These are phyloP conservation scores for Megalonaias nervosa DNA, from an alignment of 1,140 invertebrate species.

Conservation along the genomic window DNA sequence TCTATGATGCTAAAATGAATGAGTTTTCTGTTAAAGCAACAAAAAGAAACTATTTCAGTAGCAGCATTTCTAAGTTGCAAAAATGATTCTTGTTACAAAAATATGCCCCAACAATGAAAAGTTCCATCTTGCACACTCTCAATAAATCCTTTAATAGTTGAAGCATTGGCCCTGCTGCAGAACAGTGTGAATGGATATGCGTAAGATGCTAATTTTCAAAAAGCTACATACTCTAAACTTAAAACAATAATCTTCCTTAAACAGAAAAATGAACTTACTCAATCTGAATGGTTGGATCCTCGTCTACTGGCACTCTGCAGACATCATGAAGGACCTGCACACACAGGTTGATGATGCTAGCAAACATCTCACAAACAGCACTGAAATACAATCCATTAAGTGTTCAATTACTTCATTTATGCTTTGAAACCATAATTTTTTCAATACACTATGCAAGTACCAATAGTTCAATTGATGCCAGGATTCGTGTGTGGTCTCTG, in stretches of 20 bases:
- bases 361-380: constrained; percentile 82
- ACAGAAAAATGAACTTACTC: constrained; percentile 76
- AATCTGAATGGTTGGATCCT: constrained; percentile 78
- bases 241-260: background rate
- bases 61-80: too few species aligned
- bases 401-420: too few species aligned
- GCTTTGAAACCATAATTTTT: too few species aligned
- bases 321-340: constrained; percentile 91
- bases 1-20: too few species aligned
- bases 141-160: background rate
- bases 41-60: too few species aligned
- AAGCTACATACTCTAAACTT: background rate
- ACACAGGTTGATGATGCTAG: constrained; percentile 83
- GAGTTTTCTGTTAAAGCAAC: too few species aligned
- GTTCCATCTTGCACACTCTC: too few species aligned
- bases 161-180: background rate
- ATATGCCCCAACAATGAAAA: too few species aligned
- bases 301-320: constrained; percentile 75
- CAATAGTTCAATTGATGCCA: too few species aligned
- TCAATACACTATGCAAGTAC: too few species aligned
- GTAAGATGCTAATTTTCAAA: background rate
- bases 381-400: constrained; percentile 62
- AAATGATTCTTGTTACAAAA: too few species aligned
- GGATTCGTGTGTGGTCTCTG: too few species aligned
- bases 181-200: background rate